phyloP scores from a whole-genome alignment of 1,140 invertebrate species.

The Drosophila kurseongensis region DNA sequence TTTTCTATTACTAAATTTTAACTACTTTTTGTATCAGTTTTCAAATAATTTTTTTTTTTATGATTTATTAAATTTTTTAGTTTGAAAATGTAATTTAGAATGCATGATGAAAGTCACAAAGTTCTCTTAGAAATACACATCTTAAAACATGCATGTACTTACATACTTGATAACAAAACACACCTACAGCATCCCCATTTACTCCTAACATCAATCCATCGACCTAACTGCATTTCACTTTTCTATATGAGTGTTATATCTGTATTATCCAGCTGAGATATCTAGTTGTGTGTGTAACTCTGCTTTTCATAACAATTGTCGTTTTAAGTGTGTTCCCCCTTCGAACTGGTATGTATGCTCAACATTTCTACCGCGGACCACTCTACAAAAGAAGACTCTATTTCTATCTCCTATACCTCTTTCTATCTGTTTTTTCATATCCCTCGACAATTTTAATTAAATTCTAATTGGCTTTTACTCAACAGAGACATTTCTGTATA shows the following conservation, averaged over 20 bases:
- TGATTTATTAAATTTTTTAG: neutral
- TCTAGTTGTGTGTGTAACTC: slow-evolving; percentile 34
- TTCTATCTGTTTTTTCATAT: slow-evolving; percentile 8
- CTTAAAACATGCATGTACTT: neutral
- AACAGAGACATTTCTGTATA: slow-evolving; percentile 64
- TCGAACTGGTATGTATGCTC: slow-evolving; percentile 79
- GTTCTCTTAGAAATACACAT: neutral
- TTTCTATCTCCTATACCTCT: slow-evolving; percentile 31
- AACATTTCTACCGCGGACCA: slow-evolving; percentile 58
- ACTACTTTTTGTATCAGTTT: neutral
- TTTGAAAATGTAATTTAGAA: too few species aligned
- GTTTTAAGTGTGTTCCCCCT: slow-evolving; percentile 77
- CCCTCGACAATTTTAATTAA: slow-evolving; percentile 20
- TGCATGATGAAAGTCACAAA: neutral
- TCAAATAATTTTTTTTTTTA: neutral
- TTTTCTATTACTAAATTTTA: too few species aligned
- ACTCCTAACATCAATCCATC: neutral
- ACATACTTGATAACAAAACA: too few species aligned
- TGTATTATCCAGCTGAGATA: slow-evolving; percentile 26
- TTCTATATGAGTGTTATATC: slow-evolving; percentile 28
- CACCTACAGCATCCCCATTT: neutral
- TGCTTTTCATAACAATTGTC: slow-evolving; percentile 55
- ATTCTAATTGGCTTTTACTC: slow-evolving; percentile 24
- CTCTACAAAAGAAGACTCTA: slow-evolving; percentile 32
- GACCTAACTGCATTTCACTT: neutral